phyloP scores from a whole-genome alignment of 92 coral and sea anemone genomes.

The Parazoanthus atlanticus region DNA sequence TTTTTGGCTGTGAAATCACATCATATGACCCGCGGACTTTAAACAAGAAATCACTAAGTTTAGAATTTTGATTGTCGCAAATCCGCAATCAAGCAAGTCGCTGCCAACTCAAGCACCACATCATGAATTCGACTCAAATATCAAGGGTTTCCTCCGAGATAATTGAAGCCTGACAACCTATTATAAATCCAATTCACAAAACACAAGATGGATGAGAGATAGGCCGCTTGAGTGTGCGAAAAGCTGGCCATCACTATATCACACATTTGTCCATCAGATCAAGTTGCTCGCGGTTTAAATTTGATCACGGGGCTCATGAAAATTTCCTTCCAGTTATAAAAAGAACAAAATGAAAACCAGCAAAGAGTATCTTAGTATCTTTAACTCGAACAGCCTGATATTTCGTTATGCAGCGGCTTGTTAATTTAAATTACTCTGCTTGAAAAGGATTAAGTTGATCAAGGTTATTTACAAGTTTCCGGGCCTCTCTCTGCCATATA shows the following conservation, averaged over 20 bases:
- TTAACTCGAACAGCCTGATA: background rate
- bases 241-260: background rate
- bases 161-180: constrained; percentile 31
- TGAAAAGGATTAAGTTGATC: constrained; percentile 40
- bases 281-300: constrained; percentile 6
- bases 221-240: background rate
- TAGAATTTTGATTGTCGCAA: background rate
- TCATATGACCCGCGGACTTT: background rate
- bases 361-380: background rate
- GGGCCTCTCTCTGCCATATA: no score
- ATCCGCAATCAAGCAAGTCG: background rate
- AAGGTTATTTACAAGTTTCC: constrained; percentile 13
- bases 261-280: background rate
- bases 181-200: constrained; percentile 39
- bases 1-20: background rate
- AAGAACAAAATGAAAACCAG: background rate
- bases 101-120: background rate
- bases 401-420: constrained; percentile 9
- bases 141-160: constrained; percentile 43
- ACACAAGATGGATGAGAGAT: constrained; percentile 34
- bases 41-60: background rate
- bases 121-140: constrained; percentile 18
- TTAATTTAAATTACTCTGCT: constrained; percentile 26
- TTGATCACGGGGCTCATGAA: background rate
- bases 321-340: background rate